Evolutionary conservation across 2,113 vertebrate genomes (phyloP), one percentile per base, ranked within the genome.

Genomic region (Aphyosemion australe): DNA sequence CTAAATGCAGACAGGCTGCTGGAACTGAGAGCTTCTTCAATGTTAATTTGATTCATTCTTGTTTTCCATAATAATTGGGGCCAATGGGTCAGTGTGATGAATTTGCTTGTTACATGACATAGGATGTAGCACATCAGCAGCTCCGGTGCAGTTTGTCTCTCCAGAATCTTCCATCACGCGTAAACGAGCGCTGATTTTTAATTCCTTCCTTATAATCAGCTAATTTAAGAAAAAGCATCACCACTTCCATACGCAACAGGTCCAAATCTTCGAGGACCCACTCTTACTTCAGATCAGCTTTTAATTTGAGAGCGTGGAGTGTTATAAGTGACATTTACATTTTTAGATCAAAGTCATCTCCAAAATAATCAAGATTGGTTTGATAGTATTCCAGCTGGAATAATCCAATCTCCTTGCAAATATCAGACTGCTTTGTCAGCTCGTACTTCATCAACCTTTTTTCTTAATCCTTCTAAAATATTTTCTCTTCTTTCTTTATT

Each of bases 21-120:
- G 65, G 73, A 83, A 78, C 79, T 61, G 61, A 79, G 81, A 73
- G 82, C 88, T 82, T 83, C 85, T 84, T 87, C 87, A 85, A 84
- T 82, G 87, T 83, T 89, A 87, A 89, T 90, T 89, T 86, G 86
- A 90, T 90, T 91, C 83, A 87, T 87, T 89, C 84, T 89, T 90
- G 90, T 87, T 91, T 91, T 89, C 87, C 90, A 89, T 90, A 88
- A 88, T 91, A 91, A 91, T 90, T 90, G 87, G 84, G 87, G 87
- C 74, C 88, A 87, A 80, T 71, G 79, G 88, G 90, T 89, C 87
- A 87, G 61, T 5, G 77, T 88, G 81, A 89, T 89, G 75, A 85
- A 88, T 90, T 82, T 87, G 83, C 82, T 83, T 61, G 86, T 83
- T 85, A 87, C 88, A 85, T 82, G 90, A 87, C 84, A 87, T 70